These are phyloP conservation scores for Cepaea hortensis DNA, from an alignment of 2,888 invertebrate species.

Conservation along the genomic window DNA sequence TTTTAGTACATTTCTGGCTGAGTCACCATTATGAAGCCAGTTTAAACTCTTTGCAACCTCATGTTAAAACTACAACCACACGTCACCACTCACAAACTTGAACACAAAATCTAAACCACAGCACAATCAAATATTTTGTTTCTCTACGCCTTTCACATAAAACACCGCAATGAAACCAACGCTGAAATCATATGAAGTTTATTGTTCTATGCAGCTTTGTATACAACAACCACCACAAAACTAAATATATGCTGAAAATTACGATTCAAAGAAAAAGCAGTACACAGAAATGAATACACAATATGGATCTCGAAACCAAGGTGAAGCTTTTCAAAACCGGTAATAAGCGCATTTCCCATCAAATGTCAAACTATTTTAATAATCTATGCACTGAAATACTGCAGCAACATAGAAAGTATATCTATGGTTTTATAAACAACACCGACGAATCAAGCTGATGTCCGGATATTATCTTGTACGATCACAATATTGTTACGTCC, in stretches of 20 bases:
- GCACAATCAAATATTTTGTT: slow-evolving; percentile 11
- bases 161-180: slow-evolving; percentile 11
- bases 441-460: not conserved
- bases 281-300: not conserved
- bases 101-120: slow-evolving; percentile 8
- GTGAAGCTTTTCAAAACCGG: not conserved
- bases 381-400: not conserved
- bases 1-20: too few species aligned
- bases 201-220: slow-evolving; percentile 29
- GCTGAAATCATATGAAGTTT: slow-evolving; percentile 35
- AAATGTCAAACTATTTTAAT: not conserved
- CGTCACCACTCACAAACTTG: not conserved
- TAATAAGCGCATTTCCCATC: not conserved
- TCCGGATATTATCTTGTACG: too few species aligned
- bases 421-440: not conserved
- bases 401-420: too few species aligned
- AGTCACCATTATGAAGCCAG: too few species aligned
- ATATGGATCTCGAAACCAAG: not conserved
- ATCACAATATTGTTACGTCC: too few species aligned
- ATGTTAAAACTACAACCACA: too few species aligned
- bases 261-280: slow-evolving; percentile 21
- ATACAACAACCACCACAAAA: slow-evolving; percentile 46
- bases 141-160: slow-evolving; percentile 21
- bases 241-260: slow-evolving; percentile 11
- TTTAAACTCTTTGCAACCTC: too few species aligned